Conservation (phyloP, 2,113 vertebrate species). For the Strigops habroptila region DNA sequence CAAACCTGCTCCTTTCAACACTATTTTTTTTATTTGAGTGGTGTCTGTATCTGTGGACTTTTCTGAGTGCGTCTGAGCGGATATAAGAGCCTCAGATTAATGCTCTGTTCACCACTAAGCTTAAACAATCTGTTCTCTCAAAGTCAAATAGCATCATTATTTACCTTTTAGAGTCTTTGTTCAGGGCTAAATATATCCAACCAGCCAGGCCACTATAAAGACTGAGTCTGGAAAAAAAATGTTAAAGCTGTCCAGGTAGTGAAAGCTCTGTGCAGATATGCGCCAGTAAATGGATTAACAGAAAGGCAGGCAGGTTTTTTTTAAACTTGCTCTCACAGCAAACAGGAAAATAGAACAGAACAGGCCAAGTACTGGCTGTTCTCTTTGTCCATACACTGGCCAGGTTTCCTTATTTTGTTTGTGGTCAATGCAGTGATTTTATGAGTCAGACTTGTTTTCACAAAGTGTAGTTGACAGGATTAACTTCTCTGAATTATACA, state of each 20-base stretch:
- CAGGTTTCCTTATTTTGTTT: not conserved
- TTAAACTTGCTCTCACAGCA: not conserved
- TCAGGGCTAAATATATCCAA: conserved; percentile 36
- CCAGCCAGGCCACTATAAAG: not conserved
- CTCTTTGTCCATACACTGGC: not conserved
- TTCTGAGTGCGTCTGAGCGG: not conserved
- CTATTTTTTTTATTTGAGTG: not conserved
- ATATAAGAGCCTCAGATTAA: not conserved
- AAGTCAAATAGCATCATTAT: not conserved
- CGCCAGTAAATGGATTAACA: not conserved
- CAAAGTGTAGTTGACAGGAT: not conserved
- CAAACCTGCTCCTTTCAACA: not conserved
- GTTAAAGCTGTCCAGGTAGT: not conserved
- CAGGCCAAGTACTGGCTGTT: not conserved
- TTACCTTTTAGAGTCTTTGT: not conserved
- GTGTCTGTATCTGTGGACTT: not conserved
- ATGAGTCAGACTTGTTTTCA: not conserved
- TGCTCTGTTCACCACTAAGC: not conserved
- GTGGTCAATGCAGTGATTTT: not conserved
- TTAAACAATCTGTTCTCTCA: not conserved
- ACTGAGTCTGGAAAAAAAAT: conserved; percentile 12
- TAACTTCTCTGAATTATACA: not conserved
- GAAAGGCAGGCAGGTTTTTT: not conserved
- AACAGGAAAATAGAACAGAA: not conserved
- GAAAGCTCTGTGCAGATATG: conserved; percentile 9